Percentiles rank a stretch among this genome's conserved stretches.
phyloP scores from a whole-genome alignment of 2,113 vertebrate genomes.

The Sminthopsis crassicaudata region DNA sequence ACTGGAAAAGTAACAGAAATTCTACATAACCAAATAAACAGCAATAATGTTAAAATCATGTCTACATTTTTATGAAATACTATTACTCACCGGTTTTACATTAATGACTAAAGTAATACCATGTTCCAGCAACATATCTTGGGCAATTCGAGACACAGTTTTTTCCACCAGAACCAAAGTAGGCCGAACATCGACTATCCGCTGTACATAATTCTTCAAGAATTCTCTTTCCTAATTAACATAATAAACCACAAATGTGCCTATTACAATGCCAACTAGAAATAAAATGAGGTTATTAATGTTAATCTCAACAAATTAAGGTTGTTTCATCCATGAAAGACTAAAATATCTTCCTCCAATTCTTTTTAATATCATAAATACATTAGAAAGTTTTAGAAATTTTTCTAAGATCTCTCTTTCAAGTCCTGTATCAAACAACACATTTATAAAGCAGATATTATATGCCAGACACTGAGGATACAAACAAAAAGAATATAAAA shows the following conservation, averaged over 20 bases:
- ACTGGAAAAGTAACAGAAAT: background rate
- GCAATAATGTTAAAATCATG: background rate
- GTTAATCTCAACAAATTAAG: constrained; percentile 35
- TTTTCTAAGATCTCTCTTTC: background rate
- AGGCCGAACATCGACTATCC: constrained; percentile 96
- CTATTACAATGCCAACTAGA: constrained; percentile 29
- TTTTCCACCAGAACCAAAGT: constrained; percentile 98
- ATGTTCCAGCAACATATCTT: constrained; percentile 98
- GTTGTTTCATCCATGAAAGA: constrained; percentile 1
- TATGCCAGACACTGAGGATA: background rate
- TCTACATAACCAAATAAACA: background rate
- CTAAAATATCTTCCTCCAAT: background rate
- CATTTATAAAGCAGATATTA: background rate
- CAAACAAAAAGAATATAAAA: background rate
- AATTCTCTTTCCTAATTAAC: constrained; percentile 94
- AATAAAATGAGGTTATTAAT: constrained; percentile 26
- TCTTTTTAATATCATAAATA: background rate
- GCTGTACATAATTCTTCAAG: constrained; percentile 97
- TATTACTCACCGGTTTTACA: constrained; percentile 93
- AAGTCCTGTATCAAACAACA: background rate
- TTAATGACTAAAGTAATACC: constrained; percentile 98
- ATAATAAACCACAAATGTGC: constrained; percentile 62
- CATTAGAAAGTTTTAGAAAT: background rate
- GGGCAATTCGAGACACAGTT: constrained; percentile 97
- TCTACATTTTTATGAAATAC: constrained; percentile 24